Evolutionary conservation across 2,888 invertebrate genomes (phyloP).

Genomic region (Ischnura elegans): DNA sequence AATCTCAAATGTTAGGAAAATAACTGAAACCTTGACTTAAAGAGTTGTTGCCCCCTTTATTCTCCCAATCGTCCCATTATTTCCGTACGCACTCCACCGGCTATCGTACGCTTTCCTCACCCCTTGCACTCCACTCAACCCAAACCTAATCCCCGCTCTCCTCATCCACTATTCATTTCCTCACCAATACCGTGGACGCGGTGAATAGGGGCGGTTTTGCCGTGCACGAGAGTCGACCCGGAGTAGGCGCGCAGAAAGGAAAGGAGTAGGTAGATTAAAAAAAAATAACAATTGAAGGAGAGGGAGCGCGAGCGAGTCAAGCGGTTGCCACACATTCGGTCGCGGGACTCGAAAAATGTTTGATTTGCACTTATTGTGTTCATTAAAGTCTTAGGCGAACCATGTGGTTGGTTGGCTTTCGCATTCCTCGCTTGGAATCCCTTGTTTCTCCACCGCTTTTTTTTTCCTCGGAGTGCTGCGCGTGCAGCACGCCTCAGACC

Average conservation of each 20-base stretch:
- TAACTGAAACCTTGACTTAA: too few relatives aligned
- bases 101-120: not conserved
- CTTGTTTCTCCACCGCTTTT: not conserved
- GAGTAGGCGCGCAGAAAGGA: not conserved
- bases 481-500: too few relatives aligned
- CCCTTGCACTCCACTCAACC: not conserved
- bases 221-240: not conserved
- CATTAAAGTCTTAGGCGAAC: not conserved
- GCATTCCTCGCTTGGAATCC: not conserved
- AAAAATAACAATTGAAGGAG: too few relatives aligned
- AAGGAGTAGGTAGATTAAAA: not conserved
- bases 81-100: too few relatives aligned
- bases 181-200: not conserved
- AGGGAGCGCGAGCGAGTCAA: not conserved
- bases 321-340: constrained; percentile 22
- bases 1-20: too few relatives aligned
- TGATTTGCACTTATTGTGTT: constrained; percentile 24
- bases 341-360: not conserved
- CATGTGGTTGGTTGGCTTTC: not conserved
- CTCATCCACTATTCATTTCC: not conserved
- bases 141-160: too few relatives aligned
- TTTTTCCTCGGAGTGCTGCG: not conserved
- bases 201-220: not conserved
- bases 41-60: not conserved
- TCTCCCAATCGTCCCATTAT: not conserved